These are phyloP conservation scores for Zaprionus africanus DNA, from an alignment of 1,140 invertebrate species.

Conservation along the genomic window DNA sequence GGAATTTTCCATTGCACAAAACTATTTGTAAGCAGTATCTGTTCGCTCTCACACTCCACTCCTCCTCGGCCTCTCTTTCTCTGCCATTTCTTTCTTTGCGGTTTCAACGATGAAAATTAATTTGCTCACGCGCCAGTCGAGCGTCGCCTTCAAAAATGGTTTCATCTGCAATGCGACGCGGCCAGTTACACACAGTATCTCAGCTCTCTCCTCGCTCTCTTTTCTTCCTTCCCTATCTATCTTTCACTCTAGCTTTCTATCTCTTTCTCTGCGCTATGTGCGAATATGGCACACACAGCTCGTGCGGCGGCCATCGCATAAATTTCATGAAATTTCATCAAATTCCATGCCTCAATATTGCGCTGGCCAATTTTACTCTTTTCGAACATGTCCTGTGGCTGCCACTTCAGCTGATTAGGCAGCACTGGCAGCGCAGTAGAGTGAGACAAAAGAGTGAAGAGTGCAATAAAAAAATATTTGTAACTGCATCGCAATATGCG, in stretches of 20 bases:
- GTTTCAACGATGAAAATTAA: constrained; percentile 49
- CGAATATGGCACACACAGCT: constrained; percentile 45
- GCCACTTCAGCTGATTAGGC: constrained; percentile 44
- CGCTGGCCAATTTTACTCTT: not conserved
- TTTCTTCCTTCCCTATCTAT: too few species aligned
- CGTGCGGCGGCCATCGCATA: constrained; percentile 38
- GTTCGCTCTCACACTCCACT: not conserved
- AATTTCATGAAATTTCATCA: constrained; percentile 47
- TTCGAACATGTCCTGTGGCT: not conserved
- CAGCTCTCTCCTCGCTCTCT: not conserved
- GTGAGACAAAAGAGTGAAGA: not conserved
- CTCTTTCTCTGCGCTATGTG: constrained; percentile 13
- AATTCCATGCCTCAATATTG: constrained; percentile 50
- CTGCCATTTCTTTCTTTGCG: constrained; percentile 15
- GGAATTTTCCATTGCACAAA: not conserved
- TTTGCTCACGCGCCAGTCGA: constrained; percentile 54
- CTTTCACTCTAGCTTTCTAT: not conserved
- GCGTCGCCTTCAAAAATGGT: constrained; percentile 44
- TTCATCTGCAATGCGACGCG: constrained; percentile 59
- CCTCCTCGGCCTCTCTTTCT: not conserved
- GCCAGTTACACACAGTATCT: constrained; percentile 27
- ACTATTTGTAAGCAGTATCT: not conserved
- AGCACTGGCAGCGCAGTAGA: not conserved
- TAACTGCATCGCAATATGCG: constrained; percentile 34
- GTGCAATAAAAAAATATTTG: constrained; percentile 39